Base-by-base conservation (phyloP, 2,888 invertebrate species). In the Macrosoma leucophasiata region DNA sequence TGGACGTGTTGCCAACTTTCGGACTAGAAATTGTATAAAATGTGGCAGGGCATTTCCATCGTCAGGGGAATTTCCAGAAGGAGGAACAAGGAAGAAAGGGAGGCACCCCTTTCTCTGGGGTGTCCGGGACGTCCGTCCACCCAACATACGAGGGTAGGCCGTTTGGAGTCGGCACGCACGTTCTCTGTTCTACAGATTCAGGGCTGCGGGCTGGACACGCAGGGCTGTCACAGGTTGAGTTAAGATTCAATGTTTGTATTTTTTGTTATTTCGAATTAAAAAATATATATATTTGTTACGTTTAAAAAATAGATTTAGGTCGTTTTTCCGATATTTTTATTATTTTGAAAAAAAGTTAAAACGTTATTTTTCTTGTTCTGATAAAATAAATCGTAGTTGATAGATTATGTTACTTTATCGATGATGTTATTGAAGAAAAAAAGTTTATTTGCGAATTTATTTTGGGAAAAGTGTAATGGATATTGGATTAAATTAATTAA, bases 11-110 rank as follows among this genome's bases (percentile, higher is more conserved):
- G 67, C 59, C 59, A 62, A 67, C 64, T 66, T 64, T 57, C 61
- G 62, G 68, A 70, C 77, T 76, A 79, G 78, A 81, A 81, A 81
- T 82, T 82, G 79, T 84, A 81, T 82, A 84, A 84, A 84, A 84
- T 81, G 82, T 82, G 79, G 81, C 78, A 68, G 76, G 79, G 73
- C 77, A 81, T 81, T 82, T 82, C 79, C 79, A 82, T 84, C 82
- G 82, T 72, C 82, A 72, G 75, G 82, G 82, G 82, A 84, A 84
- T 84, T 82, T 81, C 82, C 82, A 82, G 79, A 82, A 82, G 82
- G 82, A 81, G 82, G 78, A 74, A 79, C 74, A 74, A 79, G 82
- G 82, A 81, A 82, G 81, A 74, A 64, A 69, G 64, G 79, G 72
- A 68, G 75, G 73, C 74, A 78, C 79, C 81, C 79, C 78, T 79